Evolutionary conservation across 1,140 invertebrate genomes (phyloP).

Genomic region (Panulirus ornatus): DNA sequence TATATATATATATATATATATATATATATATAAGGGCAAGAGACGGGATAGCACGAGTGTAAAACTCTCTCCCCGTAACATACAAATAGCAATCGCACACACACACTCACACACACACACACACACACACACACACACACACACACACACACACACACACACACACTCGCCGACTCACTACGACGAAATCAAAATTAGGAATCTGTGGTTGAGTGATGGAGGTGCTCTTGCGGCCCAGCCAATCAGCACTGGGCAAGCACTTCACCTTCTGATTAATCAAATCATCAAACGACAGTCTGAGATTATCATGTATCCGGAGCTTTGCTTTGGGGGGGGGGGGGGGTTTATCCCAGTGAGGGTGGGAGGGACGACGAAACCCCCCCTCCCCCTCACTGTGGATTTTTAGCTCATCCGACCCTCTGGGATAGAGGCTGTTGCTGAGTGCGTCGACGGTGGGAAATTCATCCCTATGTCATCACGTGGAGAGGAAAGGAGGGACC

Average conservation of each 20-base stretch:
- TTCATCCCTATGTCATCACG: too few relatives aligned
- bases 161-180: slow-evolving; percentile 2
- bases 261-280: slow-evolving; percentile 24
- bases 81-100: too few relatives aligned
- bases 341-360: background rate
- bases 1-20: background rate
- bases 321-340: background rate
- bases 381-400: too few relatives aligned
- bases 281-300: slow-evolving; percentile 10
- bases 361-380: background rate
- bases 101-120: slow-evolving; percentile 3
- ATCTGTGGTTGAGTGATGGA: background rate
- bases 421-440: background rate
- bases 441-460: too few relatives aligned
- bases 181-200: slow-evolving; percentile 19
- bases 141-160: slow-evolving; percentile 35
- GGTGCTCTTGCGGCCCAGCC: slow-evolving; percentile 16
- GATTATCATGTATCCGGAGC: background rate
- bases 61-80: too few relatives aligned
- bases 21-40: background rate
- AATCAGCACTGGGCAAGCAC: slow-evolving; percentile 38
- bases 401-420: too few relatives aligned
- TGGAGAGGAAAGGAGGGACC: background rate
- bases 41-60: too few relatives aligned
- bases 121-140: slow-evolving; percentile 20